Evolutionary conservation across 2,113 vertebrate species (phyloP).

Genomic region (Pseudopipra pipra): DNA sequence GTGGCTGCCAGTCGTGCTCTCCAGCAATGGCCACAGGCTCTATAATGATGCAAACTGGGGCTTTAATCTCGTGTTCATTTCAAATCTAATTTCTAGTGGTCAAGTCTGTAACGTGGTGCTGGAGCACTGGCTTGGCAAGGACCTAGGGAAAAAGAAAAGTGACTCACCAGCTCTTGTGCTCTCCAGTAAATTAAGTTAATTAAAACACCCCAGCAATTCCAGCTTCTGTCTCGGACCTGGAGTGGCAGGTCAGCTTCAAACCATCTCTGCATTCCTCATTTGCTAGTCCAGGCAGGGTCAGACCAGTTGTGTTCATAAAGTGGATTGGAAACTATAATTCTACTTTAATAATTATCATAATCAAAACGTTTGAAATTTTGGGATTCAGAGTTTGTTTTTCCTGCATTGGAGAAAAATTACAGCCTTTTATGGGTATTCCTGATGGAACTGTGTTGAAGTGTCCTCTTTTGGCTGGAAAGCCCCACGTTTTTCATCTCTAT

Average conservation of each 20-base stretch:
- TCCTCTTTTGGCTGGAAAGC: not conserved
- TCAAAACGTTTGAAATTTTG: not conserved
- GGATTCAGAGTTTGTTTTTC: not conserved
- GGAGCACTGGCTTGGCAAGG: not conserved
- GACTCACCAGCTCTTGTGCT: not conserved
- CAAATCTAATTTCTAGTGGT: slow-evolving; percentile 2
- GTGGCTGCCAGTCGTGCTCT: not conserved
- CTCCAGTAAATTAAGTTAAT: slow-evolving; percentile 11
- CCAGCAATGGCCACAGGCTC: not conserved
- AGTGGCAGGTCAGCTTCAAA: not conserved
- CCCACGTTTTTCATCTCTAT: not conserved
- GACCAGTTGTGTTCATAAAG: not conserved
- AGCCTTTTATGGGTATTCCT: not conserved
- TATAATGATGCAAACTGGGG: not conserved
- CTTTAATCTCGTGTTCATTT: not conserved
- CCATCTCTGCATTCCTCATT: fast-evolving
- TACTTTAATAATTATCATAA: not conserved
- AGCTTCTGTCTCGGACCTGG: not conserved
- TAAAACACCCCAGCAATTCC: not conserved
- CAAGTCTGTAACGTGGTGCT: not conserved
- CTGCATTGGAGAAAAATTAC: not conserved
- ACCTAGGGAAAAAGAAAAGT: not conserved
- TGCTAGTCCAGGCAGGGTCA: not conserved
- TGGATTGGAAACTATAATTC: not conserved
- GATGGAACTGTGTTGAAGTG: not conserved